These are phyloP conservation scores for Cheilosia variabilis DNA, from an alignment of 2,888 invertebrate genomes.

Conservation along the genomic window DNA sequence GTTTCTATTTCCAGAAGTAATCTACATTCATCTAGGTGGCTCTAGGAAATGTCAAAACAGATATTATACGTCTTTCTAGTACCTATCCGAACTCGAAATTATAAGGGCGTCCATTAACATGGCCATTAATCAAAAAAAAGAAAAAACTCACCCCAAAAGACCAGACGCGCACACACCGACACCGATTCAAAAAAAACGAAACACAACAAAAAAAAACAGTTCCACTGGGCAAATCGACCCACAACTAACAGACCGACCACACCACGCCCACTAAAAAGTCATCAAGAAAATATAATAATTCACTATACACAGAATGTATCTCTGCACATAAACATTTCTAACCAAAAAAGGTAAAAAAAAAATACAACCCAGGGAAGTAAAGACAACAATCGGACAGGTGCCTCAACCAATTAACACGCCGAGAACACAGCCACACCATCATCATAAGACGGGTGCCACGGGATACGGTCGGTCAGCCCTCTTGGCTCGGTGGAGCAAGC, in stretches of 20 bases:
- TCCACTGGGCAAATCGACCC: slow-evolving; percentile 10
- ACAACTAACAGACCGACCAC: slow-evolving; percentile 1
- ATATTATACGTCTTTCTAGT: slow-evolving; percentile 36
- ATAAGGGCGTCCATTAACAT: slow-evolving; percentile 49
- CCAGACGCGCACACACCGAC: background rate
- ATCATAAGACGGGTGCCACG: slow-evolving; percentile 40
- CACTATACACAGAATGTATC: slow-evolving; percentile 19
- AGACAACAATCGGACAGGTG: slow-evolving; percentile 74
- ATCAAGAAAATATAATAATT: slow-evolving; percentile 28
- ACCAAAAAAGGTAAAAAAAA: background rate
- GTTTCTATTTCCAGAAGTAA: slow-evolving; percentile 3
- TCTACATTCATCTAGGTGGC: slow-evolving; percentile 35
- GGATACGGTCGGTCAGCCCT: background rate
- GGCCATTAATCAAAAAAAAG: slow-evolving; percentile 54
- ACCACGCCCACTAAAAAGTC: slow-evolving; percentile 26
- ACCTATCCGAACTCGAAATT: slow-evolving; percentile 10
- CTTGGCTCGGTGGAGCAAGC: slow-evolving; percentile 25
- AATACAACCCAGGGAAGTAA: slow-evolving; percentile 36
- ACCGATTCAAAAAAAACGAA: background rate
- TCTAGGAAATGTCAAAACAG: slow-evolving; percentile 25
- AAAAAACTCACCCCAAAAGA: slow-evolving; percentile 42
- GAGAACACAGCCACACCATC: slow-evolving; percentile 55
- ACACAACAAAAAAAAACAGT: no score
- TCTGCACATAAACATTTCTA: slow-evolving; percentile 14
- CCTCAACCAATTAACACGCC: slow-evolving; percentile 74